Evolutionary conservation across 2,888 invertebrate species (phyloP).

Genomic region (Phengaris alcon): DNA sequence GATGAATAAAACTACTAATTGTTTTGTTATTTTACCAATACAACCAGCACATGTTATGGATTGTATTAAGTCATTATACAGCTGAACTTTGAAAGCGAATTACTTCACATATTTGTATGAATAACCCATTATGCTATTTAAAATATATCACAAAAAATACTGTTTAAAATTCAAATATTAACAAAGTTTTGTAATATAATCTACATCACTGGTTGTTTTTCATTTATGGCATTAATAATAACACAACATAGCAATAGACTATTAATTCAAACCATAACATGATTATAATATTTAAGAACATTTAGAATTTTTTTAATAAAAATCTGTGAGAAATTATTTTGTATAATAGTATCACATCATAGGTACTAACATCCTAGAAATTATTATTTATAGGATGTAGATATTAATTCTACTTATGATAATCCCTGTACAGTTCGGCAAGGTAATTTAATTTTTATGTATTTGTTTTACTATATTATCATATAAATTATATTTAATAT

Average conservation of each 20-base stretch:
- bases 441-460: neutral
- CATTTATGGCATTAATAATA: neutral
- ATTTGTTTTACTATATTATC: neutral
- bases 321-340: neutral
- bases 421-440: neutral
- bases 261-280: slow-evolving; percentile 25
- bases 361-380: slow-evolving; percentile 1
- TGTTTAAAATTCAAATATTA: neutral
- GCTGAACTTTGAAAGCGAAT: neutral
- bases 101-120: neutral
- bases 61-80: slow-evolving; percentile 11
- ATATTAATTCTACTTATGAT: neutral
- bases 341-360: neutral
- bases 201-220: neutral
- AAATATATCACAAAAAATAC: neutral
- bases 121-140: neutral
- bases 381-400: neutral
- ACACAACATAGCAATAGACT: neutral
- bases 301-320: neutral
- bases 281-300: neutral
- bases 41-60: slow-evolving; percentile 14
- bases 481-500: slow-evolving; percentile 3
- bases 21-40: neutral
- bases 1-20: neutral
- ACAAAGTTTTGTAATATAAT: neutral